These are phyloP conservation scores for Odiellus spinosus DNA, from an alignment of 2,888 invertebrate species.

Conservation along the genomic window DNA sequence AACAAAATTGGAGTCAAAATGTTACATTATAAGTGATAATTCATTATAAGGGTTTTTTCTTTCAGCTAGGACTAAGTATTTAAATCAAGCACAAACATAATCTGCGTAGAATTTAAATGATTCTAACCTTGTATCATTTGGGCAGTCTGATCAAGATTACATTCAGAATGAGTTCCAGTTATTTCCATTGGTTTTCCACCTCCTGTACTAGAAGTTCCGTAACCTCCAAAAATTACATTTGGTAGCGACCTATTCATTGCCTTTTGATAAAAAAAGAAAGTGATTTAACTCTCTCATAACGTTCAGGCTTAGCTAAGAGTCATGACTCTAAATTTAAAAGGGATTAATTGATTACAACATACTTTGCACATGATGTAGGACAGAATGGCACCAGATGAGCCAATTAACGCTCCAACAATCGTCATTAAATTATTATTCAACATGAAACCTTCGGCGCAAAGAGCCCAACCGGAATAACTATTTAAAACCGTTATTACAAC, in stretches of 20 bases:
- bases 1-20: too few species aligned
- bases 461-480: constrained; percentile 83
- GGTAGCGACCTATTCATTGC: constrained; percentile 57
- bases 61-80: too few species aligned
- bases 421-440: constrained; percentile 82
- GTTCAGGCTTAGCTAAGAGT: too few species aligned
- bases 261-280: constrained; percentile 24
- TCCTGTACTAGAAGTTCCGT: constrained; percentile 57
- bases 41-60: too few species aligned
- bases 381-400: constrained; percentile 76
- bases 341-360: constrained; percentile 7
- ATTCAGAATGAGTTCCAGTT: constrained; percentile 62
- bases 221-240: constrained; percentile 76
- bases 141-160: constrained; percentile 53
- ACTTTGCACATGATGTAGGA: constrained; percentile 91
- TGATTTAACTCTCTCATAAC: too few species aligned
- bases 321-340: too few species aligned
- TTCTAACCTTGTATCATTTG: constrained; percentile 57
- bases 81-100: too few species aligned
- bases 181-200: constrained; percentile 58
- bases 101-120: too few species aligned
- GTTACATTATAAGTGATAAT: too few species aligned
- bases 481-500: constrained; percentile 82
- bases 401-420: constrained; percentile 74
- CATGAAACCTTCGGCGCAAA: constrained; percentile 89